Conservation (phyloP, 1,140 invertebrate genomes). For the Lineus longissimus region DNA sequence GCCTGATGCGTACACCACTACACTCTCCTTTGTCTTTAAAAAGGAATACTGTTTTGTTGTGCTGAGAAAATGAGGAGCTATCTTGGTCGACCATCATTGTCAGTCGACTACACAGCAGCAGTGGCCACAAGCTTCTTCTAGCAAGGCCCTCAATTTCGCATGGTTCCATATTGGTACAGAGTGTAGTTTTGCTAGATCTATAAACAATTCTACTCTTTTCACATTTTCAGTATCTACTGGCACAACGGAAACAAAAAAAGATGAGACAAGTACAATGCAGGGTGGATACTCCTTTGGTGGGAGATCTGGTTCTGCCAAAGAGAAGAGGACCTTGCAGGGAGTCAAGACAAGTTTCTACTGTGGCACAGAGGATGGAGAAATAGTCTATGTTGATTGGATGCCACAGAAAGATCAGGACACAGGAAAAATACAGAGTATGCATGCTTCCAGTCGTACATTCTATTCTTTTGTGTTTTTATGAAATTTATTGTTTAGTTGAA, state of each 20-base stretch:
- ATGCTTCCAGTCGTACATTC: not conserved
- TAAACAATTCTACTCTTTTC: too few species aligned
- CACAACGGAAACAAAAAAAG: too few species aligned
- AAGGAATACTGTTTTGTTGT: too few species aligned
- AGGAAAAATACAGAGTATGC: conserved; percentile 53
- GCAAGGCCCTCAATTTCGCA: too few species aligned
- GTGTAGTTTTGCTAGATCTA: too few species aligned
- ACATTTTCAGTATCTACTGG: not conserved
- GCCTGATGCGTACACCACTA: too few species aligned
- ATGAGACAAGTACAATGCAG: conserved; percentile 21
- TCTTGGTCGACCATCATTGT: too few species aligned
- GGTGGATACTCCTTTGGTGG: conserved; percentile 24
- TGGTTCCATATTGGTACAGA: too few species aligned
- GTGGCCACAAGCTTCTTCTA: too few species aligned
- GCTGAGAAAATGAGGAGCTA: too few species aligned
- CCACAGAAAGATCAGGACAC: conserved; percentile 55
- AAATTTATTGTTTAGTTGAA: not conserved
- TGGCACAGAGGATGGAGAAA: conserved; percentile 55
- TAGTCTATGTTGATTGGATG: conserved; percentile 56
- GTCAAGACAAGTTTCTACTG: conserved; percentile 52
- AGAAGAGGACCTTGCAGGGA: conserved; percentile 45
- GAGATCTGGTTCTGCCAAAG: conserved; percentile 46
- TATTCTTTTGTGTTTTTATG: not conserved
- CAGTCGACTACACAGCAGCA: too few species aligned
- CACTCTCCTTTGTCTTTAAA: too few species aligned